Base-by-base conservation (phyloP, 2,113 vertebrate species). In the Riparia riparia region DNA sequence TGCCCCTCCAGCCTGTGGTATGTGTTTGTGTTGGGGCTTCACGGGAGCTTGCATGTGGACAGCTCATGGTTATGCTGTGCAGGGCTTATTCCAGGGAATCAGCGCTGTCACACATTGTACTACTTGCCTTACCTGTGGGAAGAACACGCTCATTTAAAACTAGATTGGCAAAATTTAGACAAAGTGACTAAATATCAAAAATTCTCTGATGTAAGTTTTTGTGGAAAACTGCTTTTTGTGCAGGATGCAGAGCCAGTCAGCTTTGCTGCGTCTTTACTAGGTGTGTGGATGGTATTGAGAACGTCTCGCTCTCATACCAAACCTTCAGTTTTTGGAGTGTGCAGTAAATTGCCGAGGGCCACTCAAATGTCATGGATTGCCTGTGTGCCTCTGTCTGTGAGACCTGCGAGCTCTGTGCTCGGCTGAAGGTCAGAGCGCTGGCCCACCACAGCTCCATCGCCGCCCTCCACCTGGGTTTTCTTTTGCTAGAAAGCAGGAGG, bases 401-500 rank as follows among this genome's bases (percentile, higher is more conserved):
- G 49, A 9, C 41, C 2, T 2, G 25, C 2, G 6, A 50, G 42
- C 21, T 74, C 56, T 47, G 51, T 1, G 1, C 26, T 32, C 71
- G 20, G 17, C 37, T 94, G 58, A n/a, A 61, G 42, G 29, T 14
- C 42, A 31, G 54, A 65, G 18, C 32, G 9, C 14, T 2, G 12
- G 15, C 34, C 32, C 20, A 19, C 10, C 6, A 7, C 1, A 12
- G 3, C n/a, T 74, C 42, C 10, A 17, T 28, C 0, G 0, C 34
- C 80, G n/a, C 28, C 14, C 15, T 28, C 58, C 17, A 12, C 31
- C 15, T 31, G 41, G 7, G 8, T 12, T 86, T 66, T 47, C 37
- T 73, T 53, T 45, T 1, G 3, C 3, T 1, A 45, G 44, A 64
- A 66, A 51, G 14, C 22, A 47, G 73, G 34, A 47, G 57, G 12